Evolutionary conservation across 1,140 invertebrate genomes (phyloP), one percentile per base, ranked within the genome.

Genomic region (Drosophila nannoptera): DNA sequence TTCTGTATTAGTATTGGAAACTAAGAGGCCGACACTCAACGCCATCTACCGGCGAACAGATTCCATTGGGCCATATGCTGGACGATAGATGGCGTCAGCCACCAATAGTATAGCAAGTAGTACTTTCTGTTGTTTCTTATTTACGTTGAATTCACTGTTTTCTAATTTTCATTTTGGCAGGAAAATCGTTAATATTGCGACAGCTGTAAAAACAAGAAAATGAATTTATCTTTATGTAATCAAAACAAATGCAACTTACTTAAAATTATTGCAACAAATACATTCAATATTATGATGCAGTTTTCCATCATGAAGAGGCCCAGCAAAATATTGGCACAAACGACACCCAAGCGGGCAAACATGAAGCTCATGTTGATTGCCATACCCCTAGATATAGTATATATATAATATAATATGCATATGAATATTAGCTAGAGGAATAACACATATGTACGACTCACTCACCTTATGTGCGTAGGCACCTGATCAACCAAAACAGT

Each of bases 231-330:
- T 5, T 38, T 7, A 0, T 45, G 16, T 6, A 22, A 45, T 46
- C 35, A 16, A 32, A 32, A 7, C n/a, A 14, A 4, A n/a, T 4
- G 2, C 0, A 8, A 61, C 71, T 72, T 40, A 82, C 78, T 8
- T 2, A 52, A 0, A 2, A 48, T 9, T 11, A 33, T 0, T 0
- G 50, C 0, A 9, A 82, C 29, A 7, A 82, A 54, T 0, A 64
- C 2, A 58, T 82, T 82, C 2, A 78, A 82, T 8, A 61, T 42
- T 0, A 38, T 7, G 14, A 40, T 9, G 9, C 69, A 71, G 0
- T 52, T 4, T 4, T 31, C 9, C 2, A 3, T 12, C 33, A 60
- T 29, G 7, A 40, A 40, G 12, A 7, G 7, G 7, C 50, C 43
- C 43, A 71, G 35, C 4, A 61, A 0, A 2, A 8, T 3, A 7